Base-by-base conservation (phyloP, 2,113 vertebrate genomes). In the Corapipo altera region DNA sequence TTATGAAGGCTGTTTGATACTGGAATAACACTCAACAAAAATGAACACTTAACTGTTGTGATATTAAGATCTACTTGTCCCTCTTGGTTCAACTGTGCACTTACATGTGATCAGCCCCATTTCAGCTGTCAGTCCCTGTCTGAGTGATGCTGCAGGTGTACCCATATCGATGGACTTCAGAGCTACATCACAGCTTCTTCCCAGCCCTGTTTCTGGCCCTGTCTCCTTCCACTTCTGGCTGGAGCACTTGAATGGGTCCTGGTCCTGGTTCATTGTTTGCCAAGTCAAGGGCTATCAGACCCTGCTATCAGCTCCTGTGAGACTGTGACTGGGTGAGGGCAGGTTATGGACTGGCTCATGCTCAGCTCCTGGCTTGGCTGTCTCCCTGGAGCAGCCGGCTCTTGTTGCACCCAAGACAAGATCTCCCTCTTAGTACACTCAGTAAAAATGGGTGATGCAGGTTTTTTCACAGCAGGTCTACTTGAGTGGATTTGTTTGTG, bases 1-100 rank as follows among this genome's bases (percentile, higher is more conserved):
- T 90, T 80, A 83, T 71, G 75, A 92, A 35, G 39, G 39, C 8
- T 91, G 14, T 78, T 92, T 92, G 88, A 85, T 88, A 48, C 12
- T 48, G 43, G 51, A 92, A 30, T 59, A 85, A 70, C 20, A 70
- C 18, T 49, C 1, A 0, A 74, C 55, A 52, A 71, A 94, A 96
- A 59, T 0, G 24, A 90, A 48, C 72, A 35, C 35, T 77, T 55
- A 39, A 75, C 33, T 69, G 33, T 51, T 84, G 78, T 86, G 59
- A 61, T 73, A 66, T 43, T 81, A 78, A 88, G 64, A 77, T 66
- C 41, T 30, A 39, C n/a, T 71, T 28, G 6, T 35, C 30, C 12
- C 61, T 61, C 33, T 77, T 77, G 27, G 22, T 41, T 86, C 22
- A 8, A 6, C 32, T 84, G 69, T 14, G 33, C 37, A 52, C 21